Percentiles rank a stretch among this genome's conserved stretches.
Conservation (phyloP, 2,888 invertebrate species). For the Parascotia fuliginaria region DNA sequence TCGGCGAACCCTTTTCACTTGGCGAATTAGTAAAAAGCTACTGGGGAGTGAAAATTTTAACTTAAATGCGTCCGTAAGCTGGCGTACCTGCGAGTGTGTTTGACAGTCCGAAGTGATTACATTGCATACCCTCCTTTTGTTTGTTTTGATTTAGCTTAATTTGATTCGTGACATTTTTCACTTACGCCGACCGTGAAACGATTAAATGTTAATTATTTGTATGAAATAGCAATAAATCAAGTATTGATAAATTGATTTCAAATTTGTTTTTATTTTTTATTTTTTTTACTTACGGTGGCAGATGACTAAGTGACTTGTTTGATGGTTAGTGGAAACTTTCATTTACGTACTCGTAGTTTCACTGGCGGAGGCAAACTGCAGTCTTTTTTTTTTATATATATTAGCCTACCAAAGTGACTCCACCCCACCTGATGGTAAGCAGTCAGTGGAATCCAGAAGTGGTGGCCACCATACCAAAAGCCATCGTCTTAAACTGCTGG, state of each 20-base stretch:
- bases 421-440: no score
- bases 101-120: conserved; percentile 84
- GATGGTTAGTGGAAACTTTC: no score
- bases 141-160: conserved; percentile 82
- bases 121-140: conserved; percentile 78
- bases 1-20: conserved; percentile 85
- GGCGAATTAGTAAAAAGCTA: conserved; percentile 86
- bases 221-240: neutral
- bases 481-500: no score
- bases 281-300: no score
- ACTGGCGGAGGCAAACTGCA: no score
- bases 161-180: conserved; percentile 80
- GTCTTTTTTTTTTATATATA: no score
- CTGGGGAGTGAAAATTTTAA: conserved; percentile 85
- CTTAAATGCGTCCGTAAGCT: conserved; percentile 81
- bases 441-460: no score
- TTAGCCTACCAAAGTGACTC: no score
- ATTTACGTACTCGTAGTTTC: no score
- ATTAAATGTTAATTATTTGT: conserved; percentile 48
- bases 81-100: conserved; percentile 80
- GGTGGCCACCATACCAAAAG: no score
- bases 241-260: neutral
- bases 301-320: no score
- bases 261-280: neutral
- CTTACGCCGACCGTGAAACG: conserved; percentile 37